A percentile compares a stretch with the other conserved stretches of the same genome.
These are phyloP conservation scores for Orientallactaga sibirica DNA, from an alignment of 2,797 vertebrate species.

Conservation along the genomic window DNA sequence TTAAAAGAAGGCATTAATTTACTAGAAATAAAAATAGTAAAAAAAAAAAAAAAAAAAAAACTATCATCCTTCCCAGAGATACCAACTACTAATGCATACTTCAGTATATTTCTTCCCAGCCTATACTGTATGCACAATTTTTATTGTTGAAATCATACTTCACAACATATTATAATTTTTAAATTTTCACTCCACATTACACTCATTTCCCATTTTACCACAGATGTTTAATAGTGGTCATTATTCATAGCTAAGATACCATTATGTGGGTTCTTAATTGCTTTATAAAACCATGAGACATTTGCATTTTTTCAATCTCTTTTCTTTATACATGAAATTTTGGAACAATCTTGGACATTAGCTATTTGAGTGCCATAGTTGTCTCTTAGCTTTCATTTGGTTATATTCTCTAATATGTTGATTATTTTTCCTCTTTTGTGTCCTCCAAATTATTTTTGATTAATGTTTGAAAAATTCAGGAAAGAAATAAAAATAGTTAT, in stretches of 20 bases:
- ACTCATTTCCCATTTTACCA: background rate
- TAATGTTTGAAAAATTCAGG: conserved; percentile 62
- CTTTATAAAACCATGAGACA: background rate
- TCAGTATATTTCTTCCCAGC: background rate
- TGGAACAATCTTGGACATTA: background rate
- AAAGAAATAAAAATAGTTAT: conserved; percentile 66
- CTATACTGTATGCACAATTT: background rate
- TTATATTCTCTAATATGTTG: background rate
- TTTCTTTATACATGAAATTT: conserved; percentile 21
- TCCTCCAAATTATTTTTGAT: conserved; percentile 70
- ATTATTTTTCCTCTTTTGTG: conserved; percentile 42
- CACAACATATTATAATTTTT: background rate
- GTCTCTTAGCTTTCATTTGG: background rate
- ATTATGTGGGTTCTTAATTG: background rate
- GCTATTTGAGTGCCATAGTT: background rate
- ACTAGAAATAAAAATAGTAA: background rate
- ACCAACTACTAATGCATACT: background rate
- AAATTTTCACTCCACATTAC: background rate
- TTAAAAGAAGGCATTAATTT: background rate
- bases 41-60: background rate
- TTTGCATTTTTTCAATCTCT: background rate
- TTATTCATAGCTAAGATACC: background rate
- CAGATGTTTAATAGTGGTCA: background rate
- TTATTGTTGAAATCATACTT: background rate
- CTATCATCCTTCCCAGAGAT: background rate